Evolutionary conservation across 2,113 vertebrate species (phyloP).

Genomic region (Ciconia maguari): DNA sequence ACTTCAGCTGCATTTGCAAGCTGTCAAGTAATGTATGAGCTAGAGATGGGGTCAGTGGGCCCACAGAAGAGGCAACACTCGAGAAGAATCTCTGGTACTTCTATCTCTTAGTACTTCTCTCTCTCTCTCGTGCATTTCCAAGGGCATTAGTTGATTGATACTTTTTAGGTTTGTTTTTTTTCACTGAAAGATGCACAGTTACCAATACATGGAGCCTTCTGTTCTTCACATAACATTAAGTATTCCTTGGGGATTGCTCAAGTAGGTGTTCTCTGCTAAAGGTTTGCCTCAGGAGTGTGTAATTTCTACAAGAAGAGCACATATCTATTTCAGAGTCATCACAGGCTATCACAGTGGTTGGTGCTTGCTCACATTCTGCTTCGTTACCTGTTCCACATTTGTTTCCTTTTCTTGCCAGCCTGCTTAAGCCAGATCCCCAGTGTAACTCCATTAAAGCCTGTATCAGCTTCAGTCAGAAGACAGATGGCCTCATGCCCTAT

Average conservation of each 20-base stretch:
- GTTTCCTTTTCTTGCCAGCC: constrained; percentile 10
- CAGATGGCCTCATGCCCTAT: neutral
- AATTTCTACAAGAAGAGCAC: neutral
- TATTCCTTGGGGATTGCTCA: neutral
- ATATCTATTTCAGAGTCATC: constrained; percentile 13
- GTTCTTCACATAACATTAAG: neutral
- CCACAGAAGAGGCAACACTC: neutral
- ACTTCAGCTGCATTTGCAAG: neutral
- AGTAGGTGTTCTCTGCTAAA: neutral
- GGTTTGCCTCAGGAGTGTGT: constrained; percentile 23
- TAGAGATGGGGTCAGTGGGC: neutral
- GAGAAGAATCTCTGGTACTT: neutral
- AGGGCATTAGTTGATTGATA: neutral
- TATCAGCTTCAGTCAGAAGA: neutral
- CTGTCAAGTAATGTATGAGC: neutral
- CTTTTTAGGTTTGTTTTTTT: neutral
- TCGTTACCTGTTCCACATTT: constrained; percentile 28
- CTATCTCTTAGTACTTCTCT: neutral
- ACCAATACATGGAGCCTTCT: neutral
- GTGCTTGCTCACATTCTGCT: constrained; percentile 20
- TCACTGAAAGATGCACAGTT: neutral
- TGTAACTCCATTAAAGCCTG: neutral
- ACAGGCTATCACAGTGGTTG: neutral
- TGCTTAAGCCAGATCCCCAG: neutral
- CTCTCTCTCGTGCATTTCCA: neutral